phyloP scores from a whole-genome alignment of 2,797 vertebrate genomes.

The Vireo griseus region DNA sequence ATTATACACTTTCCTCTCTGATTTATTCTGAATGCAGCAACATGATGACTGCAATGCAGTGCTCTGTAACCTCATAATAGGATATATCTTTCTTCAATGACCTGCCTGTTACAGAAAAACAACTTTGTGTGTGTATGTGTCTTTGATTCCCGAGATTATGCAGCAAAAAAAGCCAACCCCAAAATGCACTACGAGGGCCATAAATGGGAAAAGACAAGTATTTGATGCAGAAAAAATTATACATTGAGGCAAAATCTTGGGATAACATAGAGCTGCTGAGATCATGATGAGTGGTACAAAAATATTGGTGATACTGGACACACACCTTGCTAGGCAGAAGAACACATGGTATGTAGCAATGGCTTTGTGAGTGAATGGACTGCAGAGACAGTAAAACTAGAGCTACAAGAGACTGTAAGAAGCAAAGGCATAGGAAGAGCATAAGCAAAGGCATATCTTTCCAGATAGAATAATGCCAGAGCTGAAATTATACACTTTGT shows the following conservation, averaged over 20 bases:
- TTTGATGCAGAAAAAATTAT: neutral
- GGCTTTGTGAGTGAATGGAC: neutral
- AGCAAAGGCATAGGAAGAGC: neutral
- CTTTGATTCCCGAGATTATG: neutral
- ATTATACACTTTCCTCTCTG: neutral
- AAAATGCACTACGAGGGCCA: neutral
- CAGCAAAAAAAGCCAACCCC: neutral
- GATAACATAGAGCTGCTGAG: neutral
- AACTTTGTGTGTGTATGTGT: neutral
- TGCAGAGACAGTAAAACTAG: neutral
- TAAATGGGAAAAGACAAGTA: neutral
- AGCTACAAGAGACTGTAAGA: neutral
- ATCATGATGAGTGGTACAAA: constrained; percentile 31
- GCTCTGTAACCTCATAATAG: neutral
- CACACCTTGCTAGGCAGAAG: neutral
- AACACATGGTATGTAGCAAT: neutral
- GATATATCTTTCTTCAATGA: neutral
- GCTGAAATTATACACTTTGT: neutral
- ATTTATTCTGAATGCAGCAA: neutral
- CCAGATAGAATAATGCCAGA: neutral
- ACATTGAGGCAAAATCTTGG: neutral
- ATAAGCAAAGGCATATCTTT: neutral
- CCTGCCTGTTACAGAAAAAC: neutral
- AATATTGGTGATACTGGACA: constrained; percentile 24
- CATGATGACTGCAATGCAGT: neutral